Evolutionary conservation across 2,888 invertebrate genomes (phyloP).

Genomic region (Nineta flava): DNA sequence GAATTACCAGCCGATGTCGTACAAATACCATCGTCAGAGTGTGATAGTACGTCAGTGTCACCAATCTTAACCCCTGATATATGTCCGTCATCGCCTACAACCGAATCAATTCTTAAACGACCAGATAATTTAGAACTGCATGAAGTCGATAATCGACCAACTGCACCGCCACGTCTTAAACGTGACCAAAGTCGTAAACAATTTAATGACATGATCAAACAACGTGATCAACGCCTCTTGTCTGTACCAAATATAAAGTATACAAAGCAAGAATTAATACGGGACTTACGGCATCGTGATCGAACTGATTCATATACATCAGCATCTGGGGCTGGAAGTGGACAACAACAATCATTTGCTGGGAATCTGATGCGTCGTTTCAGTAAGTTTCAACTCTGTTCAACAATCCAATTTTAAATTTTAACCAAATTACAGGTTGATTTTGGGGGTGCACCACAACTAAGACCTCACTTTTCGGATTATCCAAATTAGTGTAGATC

Average conservation of each 20-base stretch:
- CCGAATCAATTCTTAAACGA: conserved; percentile 20
- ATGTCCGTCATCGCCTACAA: too few species aligned
- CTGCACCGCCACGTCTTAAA: conserved; percentile 34
- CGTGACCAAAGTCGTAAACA: conserved; percentile 27
- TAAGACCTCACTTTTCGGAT: too few species aligned
- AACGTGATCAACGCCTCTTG: conserved; percentile 49
- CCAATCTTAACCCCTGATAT: too few species aligned
- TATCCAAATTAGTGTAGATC: too few species aligned
- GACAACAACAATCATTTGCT: conserved; percentile 37
- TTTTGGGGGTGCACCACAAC: too few species aligned
- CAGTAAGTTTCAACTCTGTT: conserved; percentile 60
- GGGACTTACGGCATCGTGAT: conserved; percentile 13
- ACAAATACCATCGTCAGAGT: background rate
- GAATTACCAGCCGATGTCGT: conserved; percentile 2
- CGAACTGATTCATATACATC: conserved; percentile 20
- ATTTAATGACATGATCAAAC: conserved; percentile 24
- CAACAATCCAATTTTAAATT: conserved; percentile 1
- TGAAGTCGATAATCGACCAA: conserved; percentile 29
- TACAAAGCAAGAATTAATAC: conserved; percentile 32
- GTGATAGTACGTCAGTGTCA: too few species aligned
- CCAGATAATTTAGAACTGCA: conserved; percentile 49
- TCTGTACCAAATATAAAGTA: conserved; percentile 65
- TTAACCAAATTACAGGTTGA: too few species aligned
- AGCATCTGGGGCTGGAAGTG: conserved; percentile 18
- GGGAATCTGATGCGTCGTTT: conserved; percentile 68